Evolutionary conservation across 1,140 invertebrate genomes (phyloP).

Genomic region (Drosophila saltans): DNA sequence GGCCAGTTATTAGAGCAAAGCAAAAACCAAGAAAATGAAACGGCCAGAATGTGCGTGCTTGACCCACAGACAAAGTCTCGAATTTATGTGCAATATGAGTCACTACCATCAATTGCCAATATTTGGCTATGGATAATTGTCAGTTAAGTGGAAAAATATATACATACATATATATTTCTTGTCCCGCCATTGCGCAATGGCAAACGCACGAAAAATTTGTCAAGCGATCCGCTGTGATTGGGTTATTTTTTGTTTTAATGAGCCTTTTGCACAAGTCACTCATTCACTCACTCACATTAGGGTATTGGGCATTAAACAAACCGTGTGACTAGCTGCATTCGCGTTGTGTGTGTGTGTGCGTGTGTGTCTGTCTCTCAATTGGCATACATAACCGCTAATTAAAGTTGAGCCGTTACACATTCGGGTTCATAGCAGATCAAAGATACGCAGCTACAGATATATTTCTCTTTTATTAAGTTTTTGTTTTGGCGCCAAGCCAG

Average conservation of each 20-base stretch:
- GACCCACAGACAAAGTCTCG: conserved; percentile 9
- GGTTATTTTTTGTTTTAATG: not conserved
- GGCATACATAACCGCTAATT: conserved; percentile 23
- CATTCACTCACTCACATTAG: conserved; percentile 33
- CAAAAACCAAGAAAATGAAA: conserved; percentile 5
- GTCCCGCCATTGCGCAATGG: not conserved
- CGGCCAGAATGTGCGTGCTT: conserved; percentile 21
- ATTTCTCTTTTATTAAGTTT: not conserved
- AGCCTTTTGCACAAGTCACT: conserved; percentile 43
- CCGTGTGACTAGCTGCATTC: not conserved
- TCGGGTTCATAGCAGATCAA: conserved; percentile 18
- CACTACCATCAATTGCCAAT: conserved; percentile 11
- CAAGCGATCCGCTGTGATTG: not conserved
- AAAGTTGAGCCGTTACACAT: conserved; percentile 15
- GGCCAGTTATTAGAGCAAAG: conserved; percentile 25
- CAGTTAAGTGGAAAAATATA: conserved; percentile 10
- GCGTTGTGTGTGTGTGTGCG: too few relatives aligned
- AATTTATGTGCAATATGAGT: conserved; percentile 7
- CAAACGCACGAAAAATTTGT: conserved; percentile 22
- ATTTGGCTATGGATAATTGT: conserved; percentile 1
- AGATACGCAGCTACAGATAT: conserved; percentile 21
- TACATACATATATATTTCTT: not conserved
- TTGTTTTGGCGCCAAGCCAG: conserved; percentile 1
- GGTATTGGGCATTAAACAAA: conserved; percentile 34
- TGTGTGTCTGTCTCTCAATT: not conserved